Conservation (phyloP, 2,113 vertebrate genomes). For the Taxidea taxus region DNA sequence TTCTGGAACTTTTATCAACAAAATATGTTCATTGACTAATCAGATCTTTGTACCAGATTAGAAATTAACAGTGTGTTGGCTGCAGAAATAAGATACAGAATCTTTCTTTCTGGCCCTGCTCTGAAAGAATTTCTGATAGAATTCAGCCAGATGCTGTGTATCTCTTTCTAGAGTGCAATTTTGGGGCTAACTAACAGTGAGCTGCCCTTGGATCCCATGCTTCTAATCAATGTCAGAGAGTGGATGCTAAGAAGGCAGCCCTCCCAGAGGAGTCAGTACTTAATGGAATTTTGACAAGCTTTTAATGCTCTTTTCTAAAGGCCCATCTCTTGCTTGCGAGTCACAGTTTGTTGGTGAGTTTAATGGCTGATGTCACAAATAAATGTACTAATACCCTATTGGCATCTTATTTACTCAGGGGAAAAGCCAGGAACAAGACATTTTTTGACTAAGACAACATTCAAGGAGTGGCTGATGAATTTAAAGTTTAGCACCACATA, state of each 20-base stretch:
- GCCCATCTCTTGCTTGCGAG: constrained; percentile 31
- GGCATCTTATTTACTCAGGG: constrained; percentile 26
- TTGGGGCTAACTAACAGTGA: constrained; percentile 21
- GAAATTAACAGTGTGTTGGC: constrained; percentile 48
- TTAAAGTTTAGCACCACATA: neutral
- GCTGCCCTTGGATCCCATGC: constrained; percentile 33
- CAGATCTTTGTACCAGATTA: constrained; percentile 46
- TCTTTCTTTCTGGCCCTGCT: constrained; percentile 38
- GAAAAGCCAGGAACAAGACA: neutral
- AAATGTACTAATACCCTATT: constrained; percentile 17
- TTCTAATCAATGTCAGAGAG: constrained; percentile 56
- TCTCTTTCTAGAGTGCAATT: constrained; percentile 41
- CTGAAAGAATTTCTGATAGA: constrained; percentile 27
- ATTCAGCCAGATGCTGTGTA: constrained; percentile 44
- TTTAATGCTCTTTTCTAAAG: constrained; percentile 45
- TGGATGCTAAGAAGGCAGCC: constrained; percentile 29
- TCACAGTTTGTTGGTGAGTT: constrained; percentile 42
- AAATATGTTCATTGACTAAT: constrained; percentile 66
- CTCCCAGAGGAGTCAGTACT: neutral
- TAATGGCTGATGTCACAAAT: constrained; percentile 46
- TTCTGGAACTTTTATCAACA: constrained; percentile 59
- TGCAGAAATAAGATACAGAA: constrained; percentile 29
- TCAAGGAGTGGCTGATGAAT: neutral
- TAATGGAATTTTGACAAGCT: constrained; percentile 52
- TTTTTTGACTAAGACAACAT: neutral